Base-by-base conservation (phyloP, 35 echinoderm and acorn worm species). In the Holothuria glaberrima region DNA sequence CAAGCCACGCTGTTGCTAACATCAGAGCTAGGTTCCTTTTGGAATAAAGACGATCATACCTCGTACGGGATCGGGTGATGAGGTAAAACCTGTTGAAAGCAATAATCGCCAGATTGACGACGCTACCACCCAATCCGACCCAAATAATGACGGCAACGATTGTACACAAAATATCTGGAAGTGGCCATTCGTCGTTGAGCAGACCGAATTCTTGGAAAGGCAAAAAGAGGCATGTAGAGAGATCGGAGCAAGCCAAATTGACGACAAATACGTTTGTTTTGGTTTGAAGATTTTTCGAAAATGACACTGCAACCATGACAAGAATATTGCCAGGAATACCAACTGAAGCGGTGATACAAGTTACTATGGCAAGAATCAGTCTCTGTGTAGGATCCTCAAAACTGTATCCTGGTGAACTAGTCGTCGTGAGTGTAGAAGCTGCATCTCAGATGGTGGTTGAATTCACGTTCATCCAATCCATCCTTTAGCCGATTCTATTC, bases 41-140 rank as follows among this genome's bases (percentile, higher is more conserved):
- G 12, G 83, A 86, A 62, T 48, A 86, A 48, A 86, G 33, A 22
- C 60, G 63, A 59, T 86, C 31, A 35, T 86, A 86, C 10, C 29
- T 36, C 31, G 10, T 24, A 12, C 63, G 59, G 5, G 59, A 30
- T n/a, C 20, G 56, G 10, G 82, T 91, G 73, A 87, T 77, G 30
- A 94, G 58, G 30, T 75, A 60, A 38, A 91, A 94, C 41, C 82
- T 61, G 66, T 92, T 95, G 29, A 95, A 48, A 3, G 94, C 84
- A 28, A 95, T 95, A 6, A 92, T 41, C 13, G 94, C 86, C 59
- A 95, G 76, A 69, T 92, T 95, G 52, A 86, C 58, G 25, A 95
- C 52, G 29, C 91, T 95, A 56, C 61, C 63, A 12, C 90, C 86
- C n/a, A 95, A 69, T 50, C 94, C 86, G 1, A 89, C 73, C 65